Evolutionary conservation across 1,140 invertebrate genomes (phyloP), one percentile per base, ranked within the genome.

Genomic region (Eciton burchellii): DNA sequence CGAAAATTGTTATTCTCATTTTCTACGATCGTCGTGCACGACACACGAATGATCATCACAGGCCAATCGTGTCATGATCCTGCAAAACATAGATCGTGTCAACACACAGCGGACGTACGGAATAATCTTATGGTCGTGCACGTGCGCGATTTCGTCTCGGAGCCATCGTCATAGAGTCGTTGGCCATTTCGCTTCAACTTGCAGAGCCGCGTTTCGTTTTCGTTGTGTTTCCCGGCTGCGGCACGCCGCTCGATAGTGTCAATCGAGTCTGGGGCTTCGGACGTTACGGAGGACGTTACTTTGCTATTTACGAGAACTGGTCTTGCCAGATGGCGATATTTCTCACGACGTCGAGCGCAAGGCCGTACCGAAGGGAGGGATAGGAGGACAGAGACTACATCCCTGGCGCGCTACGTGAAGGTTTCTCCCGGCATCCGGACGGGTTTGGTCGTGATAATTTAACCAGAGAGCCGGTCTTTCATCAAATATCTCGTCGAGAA

Each of bases 351-450:
- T 41, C 47, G 62, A 6, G 11, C 62, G 62, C 45, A 29, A 21
- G 21, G 0, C 11, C 21, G 47, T 14, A 65, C 26, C 73, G 49
- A 11, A 60, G 60, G 8, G 49, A 43, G 74, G 35, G 49, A 43
- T 16, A 43, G 49, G 11, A 77, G 35, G 47, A 47, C 24, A 26
- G 41, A 56, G 49, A 74, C 57, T 74, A 77, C 47, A 56, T 77
- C 74, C 74, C 62, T 68, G 62, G 3, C 16, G 5, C 35, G 16
- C n/a, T 35, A 3, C 62, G 26, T 66, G 16, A 68, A 56, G 29
- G 29, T 66, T 66, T 54, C 45, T 43, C n/a, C n/a, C 73, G 35
- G 73, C n/a, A 11, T 62, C 47, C 29, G 16, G n/a, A 47, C 41
- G 24, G n/a, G 3, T n/a, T n/a, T n/a, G n/a, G 35, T 35, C 35